A percentile compares a stretch with the other conserved stretches of the same genome.
phyloP scores from a whole-genome alignment of 1,140 invertebrate genomes.

The Lucilia sericata region DNA sequence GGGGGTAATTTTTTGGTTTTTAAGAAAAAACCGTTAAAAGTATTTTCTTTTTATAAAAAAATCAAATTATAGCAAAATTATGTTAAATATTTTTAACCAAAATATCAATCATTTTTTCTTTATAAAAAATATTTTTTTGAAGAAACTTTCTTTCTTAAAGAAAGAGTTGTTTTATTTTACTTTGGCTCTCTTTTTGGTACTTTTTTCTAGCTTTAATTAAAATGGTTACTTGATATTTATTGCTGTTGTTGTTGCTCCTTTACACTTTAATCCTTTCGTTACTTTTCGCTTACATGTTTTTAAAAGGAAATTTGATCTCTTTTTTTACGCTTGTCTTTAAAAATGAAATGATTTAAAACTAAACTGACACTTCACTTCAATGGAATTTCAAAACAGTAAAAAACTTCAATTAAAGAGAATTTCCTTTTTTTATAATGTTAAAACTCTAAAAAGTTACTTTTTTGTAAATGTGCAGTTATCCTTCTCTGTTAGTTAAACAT shows the following conservation, averaged over 20 bases:
- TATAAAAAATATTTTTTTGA: not conserved
- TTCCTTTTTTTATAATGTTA: no score
- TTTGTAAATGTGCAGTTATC: slow-evolving; percentile 12
- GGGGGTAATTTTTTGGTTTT: not conserved
- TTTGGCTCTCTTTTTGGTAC: not conserved
- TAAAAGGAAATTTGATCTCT: not conserved
- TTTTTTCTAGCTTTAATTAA: not conserved
- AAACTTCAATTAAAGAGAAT: no score
- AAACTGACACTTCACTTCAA: slow-evolving; percentile 18
- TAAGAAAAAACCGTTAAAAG: not conserved
- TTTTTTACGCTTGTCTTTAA: not conserved
- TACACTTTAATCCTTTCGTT: slow-evolving; percentile 20
- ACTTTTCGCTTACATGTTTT: not conserved
- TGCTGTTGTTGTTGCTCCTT: not conserved
- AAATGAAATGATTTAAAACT: slow-evolving; percentile 18
- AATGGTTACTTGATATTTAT: slow-evolving; percentile 21
- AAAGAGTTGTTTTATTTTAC: not conserved
- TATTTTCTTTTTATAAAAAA: no score
- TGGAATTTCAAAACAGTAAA: not conserved
- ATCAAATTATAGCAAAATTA: not conserved
- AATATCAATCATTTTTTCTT: slow-evolving; percentile 14
- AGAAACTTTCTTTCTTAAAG: not conserved
- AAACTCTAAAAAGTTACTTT: not conserved
- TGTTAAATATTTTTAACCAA: not conserved
- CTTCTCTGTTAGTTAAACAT: not conserved